Evolutionary conservation across 1,140 invertebrate genomes (phyloP).

Genomic region (Hylaeus anthracinus): DNA sequence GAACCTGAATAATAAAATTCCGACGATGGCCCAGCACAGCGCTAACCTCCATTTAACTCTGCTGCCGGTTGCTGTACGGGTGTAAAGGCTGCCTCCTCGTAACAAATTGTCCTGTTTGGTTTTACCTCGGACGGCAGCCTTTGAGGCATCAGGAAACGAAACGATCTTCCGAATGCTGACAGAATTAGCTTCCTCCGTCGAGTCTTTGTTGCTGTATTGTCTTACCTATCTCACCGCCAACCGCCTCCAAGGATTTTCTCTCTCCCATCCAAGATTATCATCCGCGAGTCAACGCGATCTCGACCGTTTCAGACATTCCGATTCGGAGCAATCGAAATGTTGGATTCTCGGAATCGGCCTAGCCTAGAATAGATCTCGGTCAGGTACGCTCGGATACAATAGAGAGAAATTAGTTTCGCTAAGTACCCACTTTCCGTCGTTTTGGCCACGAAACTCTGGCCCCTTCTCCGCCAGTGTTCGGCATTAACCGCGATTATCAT

Average conservation of each 20-base stretch:
- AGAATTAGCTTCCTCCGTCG: constrained; percentile 43
- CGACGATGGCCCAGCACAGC: constrained; percentile 63
- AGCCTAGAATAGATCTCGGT: neutral
- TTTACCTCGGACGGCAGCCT: constrained; percentile 56
- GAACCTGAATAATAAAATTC: constrained; percentile 80
- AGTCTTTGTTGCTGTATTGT: neutral
- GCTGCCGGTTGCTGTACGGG: constrained; percentile 46
- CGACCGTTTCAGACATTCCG: no score
- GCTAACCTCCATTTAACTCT: constrained; percentile 72
- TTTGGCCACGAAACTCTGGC: constrained; percentile 33
- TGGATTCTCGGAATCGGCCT: no score
- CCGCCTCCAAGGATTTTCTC: no score
- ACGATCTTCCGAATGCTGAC: constrained; percentile 55
- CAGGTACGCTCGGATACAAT: no score
- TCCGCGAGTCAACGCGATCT: no score
- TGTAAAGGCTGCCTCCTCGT: constrained; percentile 58
- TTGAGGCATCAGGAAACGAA: constrained; percentile 59
- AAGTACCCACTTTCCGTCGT: neutral
- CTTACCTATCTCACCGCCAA: no score
- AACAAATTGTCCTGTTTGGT: constrained; percentile 71
- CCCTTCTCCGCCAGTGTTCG: constrained; percentile 46
- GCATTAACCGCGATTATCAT: constrained; percentile 80
- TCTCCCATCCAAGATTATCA: no score
- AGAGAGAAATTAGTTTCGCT: neutral
- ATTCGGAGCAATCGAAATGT: no score